These are phyloP conservation scores for Callaeas wilsoni DNA, from an alignment of 2,113 vertebrate genomes.

Conservation along the genomic window DNA sequence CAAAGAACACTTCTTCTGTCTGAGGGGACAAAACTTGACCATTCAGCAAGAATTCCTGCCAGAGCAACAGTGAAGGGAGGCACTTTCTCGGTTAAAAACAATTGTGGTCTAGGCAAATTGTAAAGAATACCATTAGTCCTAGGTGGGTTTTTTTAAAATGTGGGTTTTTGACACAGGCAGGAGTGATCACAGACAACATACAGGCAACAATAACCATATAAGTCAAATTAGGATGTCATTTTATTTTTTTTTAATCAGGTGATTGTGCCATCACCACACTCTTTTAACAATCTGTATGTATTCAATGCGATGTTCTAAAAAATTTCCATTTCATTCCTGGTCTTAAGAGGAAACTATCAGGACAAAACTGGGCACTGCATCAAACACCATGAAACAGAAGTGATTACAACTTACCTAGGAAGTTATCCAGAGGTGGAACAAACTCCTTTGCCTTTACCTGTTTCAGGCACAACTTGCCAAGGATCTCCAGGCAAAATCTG, in stretches of 20 bases:
- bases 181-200: neutral
- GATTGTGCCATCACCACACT: neutral
- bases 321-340: neutral
- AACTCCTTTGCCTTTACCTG: slow-evolving; percentile 42
- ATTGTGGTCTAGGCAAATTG: neutral
- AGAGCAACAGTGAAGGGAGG: neutral
- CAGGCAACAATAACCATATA: neutral
- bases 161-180: neutral
- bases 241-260: neutral
- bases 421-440: slow-evolving; percentile 49
- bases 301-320: neutral
- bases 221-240: neutral
- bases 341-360: neutral
- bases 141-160: neutral
- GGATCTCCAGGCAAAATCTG: slow-evolving; percentile 63
- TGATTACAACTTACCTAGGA: slow-evolving; percentile 43
- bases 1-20: neutral
- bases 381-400: neutral
- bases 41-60: neutral
- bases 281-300: neutral
- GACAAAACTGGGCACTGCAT: neutral
- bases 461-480: slow-evolving; percentile 41
- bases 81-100: neutral
- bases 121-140: neutral
- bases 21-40: neutral